These are phyloP conservation scores for Dendrolimus kikuchii DNA, from an alignment of 1,140 invertebrate genomes.

Conservation along the genomic window DNA sequence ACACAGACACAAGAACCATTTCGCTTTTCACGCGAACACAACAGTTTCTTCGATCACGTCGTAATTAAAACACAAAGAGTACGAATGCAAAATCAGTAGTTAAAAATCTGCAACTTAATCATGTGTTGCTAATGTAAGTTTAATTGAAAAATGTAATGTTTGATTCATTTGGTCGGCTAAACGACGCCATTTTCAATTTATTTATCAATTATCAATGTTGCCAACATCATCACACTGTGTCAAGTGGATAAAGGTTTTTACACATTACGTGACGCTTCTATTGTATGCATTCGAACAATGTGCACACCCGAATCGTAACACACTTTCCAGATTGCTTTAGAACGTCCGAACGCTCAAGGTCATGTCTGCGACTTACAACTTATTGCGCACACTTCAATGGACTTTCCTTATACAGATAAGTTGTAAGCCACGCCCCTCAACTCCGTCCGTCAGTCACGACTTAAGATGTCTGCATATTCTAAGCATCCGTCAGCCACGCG, in stretches of 20 bases:
- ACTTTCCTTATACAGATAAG: too few species aligned
- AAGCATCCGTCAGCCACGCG: too few species aligned
- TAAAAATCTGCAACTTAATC: background rate
- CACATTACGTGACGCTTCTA: constrained; percentile 13
- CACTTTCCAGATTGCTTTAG: too few species aligned
- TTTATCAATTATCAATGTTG: constrained; percentile 27
- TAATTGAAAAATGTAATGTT: constrained; percentile 48
- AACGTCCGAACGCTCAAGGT: too few species aligned
- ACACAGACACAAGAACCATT: constrained; percentile 47
- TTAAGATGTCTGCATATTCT: too few species aligned
- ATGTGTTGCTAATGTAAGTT: constrained; percentile 9
- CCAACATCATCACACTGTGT: too few species aligned
- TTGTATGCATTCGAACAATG: too few species aligned
- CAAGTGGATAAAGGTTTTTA: constrained; percentile 17
- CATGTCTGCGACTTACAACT: too few species aligned
- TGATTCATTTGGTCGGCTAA: constrained; percentile 60
- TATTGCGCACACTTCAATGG: too few species aligned
- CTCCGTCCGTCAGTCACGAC: too few species aligned
- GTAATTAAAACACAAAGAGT: constrained; percentile 14
- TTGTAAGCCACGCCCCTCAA: too few species aligned
- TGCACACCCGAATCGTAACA: too few species aligned
- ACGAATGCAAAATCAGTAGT: background rate
- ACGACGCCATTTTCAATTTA: constrained; percentile 68
- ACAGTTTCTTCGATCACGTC: constrained; percentile 23
- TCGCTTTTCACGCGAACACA: constrained; percentile 31